A percentile compares a stretch with the other conserved stretches of the same genome.
These are phyloP conservation scores for Synodontis membranacea DNA, from an alignment of 2,113 vertebrate species.

Conservation along the genomic window DNA sequence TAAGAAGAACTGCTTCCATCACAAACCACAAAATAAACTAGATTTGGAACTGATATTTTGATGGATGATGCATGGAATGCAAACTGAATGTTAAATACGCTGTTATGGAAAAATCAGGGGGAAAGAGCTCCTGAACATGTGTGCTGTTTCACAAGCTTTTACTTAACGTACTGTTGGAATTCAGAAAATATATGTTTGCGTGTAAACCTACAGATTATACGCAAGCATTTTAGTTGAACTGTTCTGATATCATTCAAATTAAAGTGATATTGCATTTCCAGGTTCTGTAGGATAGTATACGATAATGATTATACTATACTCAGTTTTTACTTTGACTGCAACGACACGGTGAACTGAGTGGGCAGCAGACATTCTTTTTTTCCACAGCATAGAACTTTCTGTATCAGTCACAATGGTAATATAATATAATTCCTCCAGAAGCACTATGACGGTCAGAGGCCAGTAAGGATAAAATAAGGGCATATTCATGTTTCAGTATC, in stretches of 20 bases:
- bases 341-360: background rate
- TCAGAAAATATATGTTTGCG: background rate
- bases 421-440: background rate
- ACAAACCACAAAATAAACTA: constrained; percentile 9
- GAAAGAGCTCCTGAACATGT: background rate
- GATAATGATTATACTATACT: background rate
- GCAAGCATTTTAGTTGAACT: background rate
- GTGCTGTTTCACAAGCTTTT: background rate
- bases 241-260: no score
- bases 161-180: background rate
- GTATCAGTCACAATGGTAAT: background rate
- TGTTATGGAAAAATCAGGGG: background rate
- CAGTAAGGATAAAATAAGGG: background rate
- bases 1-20: constrained; percentile 41
- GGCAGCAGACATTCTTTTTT: constrained; percentile 1
- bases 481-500: background rate
- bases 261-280: background rate
- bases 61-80: background rate
- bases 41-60: background rate
- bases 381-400: background rate
- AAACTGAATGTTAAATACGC: background rate
- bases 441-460: background rate
- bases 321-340: background rate
- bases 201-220: background rate
- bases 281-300: background rate